phyloP scores from a whole-genome alignment of 1,140 invertebrate genomes.

The Drosophila rhopaloa region DNA sequence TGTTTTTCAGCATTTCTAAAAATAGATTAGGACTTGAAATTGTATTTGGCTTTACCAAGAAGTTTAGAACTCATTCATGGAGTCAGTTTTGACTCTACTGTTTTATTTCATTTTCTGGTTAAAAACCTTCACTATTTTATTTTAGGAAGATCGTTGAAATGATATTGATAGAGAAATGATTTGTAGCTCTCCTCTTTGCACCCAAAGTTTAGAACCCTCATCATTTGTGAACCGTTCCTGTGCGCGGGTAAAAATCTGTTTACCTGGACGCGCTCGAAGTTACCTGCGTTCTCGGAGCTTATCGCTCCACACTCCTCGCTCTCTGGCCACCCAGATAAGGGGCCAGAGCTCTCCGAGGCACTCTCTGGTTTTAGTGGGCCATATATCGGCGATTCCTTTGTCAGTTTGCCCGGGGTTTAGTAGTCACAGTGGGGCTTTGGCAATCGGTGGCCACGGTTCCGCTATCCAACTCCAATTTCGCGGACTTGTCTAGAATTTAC shows the following conservation, averaged over 20 bases:
- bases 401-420: constrained; percentile 17
- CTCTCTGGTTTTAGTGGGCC: constrained; percentile 13
- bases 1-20: no score
- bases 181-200: no score
- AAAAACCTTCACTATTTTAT: no score
- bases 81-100: no score
- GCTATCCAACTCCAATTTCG: background rate
- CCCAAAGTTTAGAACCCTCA: background rate
- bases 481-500: background rate
- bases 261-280: constrained; percentile 60
- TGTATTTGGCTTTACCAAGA: no score
- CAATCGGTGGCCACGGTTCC: constrained; percentile 17
- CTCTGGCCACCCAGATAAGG: constrained; percentile 27
- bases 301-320: constrained; percentile 44
- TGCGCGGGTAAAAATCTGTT: constrained; percentile 38
- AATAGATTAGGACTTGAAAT: no score
- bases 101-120: no score
- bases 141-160: no score
- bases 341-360: constrained; percentile 12
- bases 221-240: constrained; percentile 31
- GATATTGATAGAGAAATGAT: no score
- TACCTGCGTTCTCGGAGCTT: constrained; percentile 63
- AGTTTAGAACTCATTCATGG: no score
- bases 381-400: constrained; percentile 25
- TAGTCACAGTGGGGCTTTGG: constrained; percentile 30